Conservation (phyloP, 1,140 invertebrate genomes). For the Heliconius eleuchia region DNA sequence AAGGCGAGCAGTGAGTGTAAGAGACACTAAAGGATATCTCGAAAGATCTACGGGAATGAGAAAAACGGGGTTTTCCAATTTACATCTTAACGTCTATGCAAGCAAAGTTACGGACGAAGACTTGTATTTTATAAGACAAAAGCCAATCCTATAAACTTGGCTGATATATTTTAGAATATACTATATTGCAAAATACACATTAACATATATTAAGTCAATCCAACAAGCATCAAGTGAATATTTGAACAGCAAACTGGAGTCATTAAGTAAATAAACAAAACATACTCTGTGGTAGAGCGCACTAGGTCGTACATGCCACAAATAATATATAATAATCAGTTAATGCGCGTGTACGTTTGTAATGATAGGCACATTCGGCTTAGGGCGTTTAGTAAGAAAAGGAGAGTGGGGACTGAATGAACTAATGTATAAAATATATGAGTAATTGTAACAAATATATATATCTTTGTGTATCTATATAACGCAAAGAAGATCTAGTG, state of each 20-base stretch:
- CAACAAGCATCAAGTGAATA: slow-evolving; percentile 11
- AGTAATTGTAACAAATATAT: no score
- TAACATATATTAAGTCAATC: neutral
- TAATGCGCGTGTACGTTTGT: slow-evolving; percentile 62
- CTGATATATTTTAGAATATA: neutral
- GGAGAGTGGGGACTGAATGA: slow-evolving; percentile 41
- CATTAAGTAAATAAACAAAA: slow-evolving; percentile 8
- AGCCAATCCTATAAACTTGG: neutral
- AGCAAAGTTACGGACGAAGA: no score
- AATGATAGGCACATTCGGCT: slow-evolving; percentile 61
- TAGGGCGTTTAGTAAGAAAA: slow-evolving; percentile 52
- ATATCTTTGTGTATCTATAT: no score
- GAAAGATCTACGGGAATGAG: no score
- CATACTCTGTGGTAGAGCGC: slow-evolving; percentile 4
- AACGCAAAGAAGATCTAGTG: no score
- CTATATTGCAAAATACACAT: neutral
- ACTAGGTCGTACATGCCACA: slow-evolving; percentile 45
- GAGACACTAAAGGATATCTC: no score
- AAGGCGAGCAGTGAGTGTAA: no score
- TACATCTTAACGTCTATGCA: no score
- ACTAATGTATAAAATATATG: no score
- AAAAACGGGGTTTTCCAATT: no score
- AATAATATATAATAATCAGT: slow-evolving; percentile 68
- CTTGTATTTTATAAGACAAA: no score
- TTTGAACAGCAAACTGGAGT: slow-evolving; percentile 24